Conservation (phyloP, 2,113 vertebrate genomes). For the Rhineura floridana region DNA sequence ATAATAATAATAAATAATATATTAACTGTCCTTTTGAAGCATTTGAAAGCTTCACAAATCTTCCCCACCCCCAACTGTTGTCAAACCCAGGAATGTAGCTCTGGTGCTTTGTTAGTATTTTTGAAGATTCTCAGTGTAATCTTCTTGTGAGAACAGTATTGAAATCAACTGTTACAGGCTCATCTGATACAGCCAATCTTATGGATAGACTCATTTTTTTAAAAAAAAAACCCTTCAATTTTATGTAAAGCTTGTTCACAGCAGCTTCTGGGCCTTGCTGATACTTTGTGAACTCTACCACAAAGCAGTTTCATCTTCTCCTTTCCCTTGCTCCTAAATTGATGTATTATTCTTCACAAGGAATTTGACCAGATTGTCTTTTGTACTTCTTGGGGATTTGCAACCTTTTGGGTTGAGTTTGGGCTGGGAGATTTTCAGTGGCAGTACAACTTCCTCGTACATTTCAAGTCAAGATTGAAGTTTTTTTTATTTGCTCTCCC, state of each 20-base stretch:
- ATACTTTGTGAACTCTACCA: background rate
- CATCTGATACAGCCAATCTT: background rate
- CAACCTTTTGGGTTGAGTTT: background rate
- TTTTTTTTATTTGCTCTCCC: constrained; percentile 11
- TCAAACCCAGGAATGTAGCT: background rate
- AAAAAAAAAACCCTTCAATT: background rate
- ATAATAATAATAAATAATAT: no score
- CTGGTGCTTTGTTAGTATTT: background rate
- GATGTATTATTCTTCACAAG: background rate
- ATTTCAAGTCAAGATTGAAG: constrained; percentile 21
- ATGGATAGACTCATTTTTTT: accelerated
- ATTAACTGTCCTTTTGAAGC: no score
- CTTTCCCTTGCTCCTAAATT: background rate
- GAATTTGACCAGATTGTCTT: accelerated
- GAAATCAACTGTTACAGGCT: background rate
- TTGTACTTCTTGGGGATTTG: background rate
- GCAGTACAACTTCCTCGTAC: background rate
- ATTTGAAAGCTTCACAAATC: background rate
- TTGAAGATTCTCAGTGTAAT: background rate
- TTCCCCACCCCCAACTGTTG: background rate
- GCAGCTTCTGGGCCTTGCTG: background rate
- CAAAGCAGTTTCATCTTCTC: background rate
- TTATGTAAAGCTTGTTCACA: background rate
- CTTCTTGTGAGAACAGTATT: no score
- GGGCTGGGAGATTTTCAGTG: background rate